These are phyloP conservation scores for Drosophila bipectinata DNA, from an alignment of 1,140 invertebrate species.

Conservation along the genomic window DNA sequence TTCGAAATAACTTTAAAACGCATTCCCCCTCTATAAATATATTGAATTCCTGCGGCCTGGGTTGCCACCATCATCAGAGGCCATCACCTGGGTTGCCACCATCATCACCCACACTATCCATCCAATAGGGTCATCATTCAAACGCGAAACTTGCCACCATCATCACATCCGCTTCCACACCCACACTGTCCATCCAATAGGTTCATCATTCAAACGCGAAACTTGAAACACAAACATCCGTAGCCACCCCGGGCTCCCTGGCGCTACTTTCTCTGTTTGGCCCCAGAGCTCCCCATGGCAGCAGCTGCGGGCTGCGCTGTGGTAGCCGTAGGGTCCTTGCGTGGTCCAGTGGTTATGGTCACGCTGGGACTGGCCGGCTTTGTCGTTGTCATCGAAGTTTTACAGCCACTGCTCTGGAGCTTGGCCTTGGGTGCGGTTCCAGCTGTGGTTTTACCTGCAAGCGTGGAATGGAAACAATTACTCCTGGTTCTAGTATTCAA, in stretches of 20 bases:
- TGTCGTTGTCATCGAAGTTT: conserved; percentile 75
- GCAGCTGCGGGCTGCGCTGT: conserved; percentile 7
- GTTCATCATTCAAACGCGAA: conserved; percentile 28
- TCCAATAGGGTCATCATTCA: too few relatives aligned
- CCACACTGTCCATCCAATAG: conserved; percentile 9
- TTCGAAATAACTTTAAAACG: conserved; percentile 42
- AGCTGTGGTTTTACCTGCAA: conserved; percentile 28
- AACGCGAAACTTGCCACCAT: background rate
- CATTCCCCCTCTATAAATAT: conserved; percentile 53
- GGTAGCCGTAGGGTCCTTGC: conserved; percentile 40
- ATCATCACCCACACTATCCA: background rate
- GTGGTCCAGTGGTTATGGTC: conserved; percentile 40
- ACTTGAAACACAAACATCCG: conserved; percentile 71
- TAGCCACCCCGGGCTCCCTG: conserved; percentile 44
- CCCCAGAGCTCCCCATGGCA: conserved; percentile 34
- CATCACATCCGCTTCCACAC: background rate
- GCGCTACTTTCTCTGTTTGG: conserved; percentile 71
- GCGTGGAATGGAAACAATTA: background rate
- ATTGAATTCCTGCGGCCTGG: conserved; percentile 50
- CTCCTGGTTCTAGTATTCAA: too few relatives aligned
- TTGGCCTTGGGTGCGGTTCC: conserved; percentile 20
- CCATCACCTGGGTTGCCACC: too few relatives aligned
- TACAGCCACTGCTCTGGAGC: conserved; percentile 38
- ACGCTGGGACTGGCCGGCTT: conserved; percentile 44
- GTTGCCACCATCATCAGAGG: background rate